Base-by-base conservation (phyloP, 1,140 invertebrate species). In the Aporrectodea caliginosa region DNA sequence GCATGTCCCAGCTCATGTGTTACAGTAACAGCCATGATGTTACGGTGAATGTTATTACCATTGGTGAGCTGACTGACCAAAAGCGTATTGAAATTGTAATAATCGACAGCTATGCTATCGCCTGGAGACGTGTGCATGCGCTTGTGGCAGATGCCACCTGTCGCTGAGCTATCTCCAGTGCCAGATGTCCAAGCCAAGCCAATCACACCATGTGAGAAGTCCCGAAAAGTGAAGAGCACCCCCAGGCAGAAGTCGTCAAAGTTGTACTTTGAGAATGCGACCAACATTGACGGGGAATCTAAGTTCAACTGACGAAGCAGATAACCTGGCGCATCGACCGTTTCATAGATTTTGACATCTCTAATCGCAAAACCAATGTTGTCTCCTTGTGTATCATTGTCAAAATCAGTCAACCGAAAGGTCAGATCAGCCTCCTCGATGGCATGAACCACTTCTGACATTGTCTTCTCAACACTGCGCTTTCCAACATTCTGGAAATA, bases 111-210 rank as follows among this genome's bases (percentile, higher is more conserved):
- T n/a, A n/a, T n/a, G n/a, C n/a, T n/a, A 2, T 14, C 6, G 14
- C n/a, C n/a, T 14, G 31, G n/a, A 29, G 27, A 14, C 32, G 31
- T 72, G 14, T 72, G 2, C 2, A 6, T 2, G n/a, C 70, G n/a
- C 27, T 72, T 72, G 6, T 72, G 70, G 31, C 70, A 72, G 27
- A 72, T 72, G 70, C 70, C 70, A 12, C 70, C 70, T 2, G 14
- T n/a, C 32, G 2, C 43, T 6, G 6, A 2, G 6, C 6, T 12
- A 72, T 12, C 6, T 12, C 32, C 32, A 12, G 2, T 14, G 2
- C 14, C 6, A 12, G 70, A 29, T n/a, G 70, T 32, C 32, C 6
- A 2, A 2, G n/a, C 2, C 27, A 32, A 27, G 2, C n/a, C n/a
- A 6, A 27, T 12, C 70, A 72, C n/a, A 2, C n/a, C 27, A n/a